Conservation (phyloP, 1,140 invertebrate genomes). For the Bathynomus jamesi region DNA sequence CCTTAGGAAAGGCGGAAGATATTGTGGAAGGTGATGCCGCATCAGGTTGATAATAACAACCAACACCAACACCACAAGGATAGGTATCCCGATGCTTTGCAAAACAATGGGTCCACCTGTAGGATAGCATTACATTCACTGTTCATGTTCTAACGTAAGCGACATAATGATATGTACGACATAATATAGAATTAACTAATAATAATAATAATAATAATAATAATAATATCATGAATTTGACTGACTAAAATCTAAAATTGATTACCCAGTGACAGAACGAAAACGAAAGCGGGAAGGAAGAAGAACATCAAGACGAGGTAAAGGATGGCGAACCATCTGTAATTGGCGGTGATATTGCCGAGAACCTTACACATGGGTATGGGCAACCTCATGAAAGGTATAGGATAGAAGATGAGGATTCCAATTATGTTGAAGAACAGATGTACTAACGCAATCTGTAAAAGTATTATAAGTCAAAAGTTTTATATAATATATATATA, state of each 20-base stretch:
- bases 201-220: neutral
- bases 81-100: conserved; percentile 9
- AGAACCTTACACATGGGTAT: conserved; percentile 50
- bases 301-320: conserved; percentile 51
- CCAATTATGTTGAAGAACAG: conserved; percentile 56
- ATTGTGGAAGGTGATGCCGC: conserved; percentile 43
- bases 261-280: conserved; percentile 41
- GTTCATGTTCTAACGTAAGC: neutral
- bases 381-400: conserved; percentile 52
- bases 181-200: neutral
- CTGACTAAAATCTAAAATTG: neutral
- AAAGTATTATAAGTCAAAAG: too few relatives aligned
- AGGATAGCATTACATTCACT: neutral
- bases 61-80: conserved; percentile 39
- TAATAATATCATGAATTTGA: neutral
- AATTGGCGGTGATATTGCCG: conserved; percentile 48
- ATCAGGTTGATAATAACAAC: conserved; percentile 38
- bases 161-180: neutral
- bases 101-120: conserved; percentile 32
- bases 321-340: conserved; percentile 50
- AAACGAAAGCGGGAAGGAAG: conserved; percentile 45
- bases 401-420: conserved; percentile 54
- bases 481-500: neutral
- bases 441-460: conserved; percentile 56
- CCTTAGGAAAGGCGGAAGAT: conserved; percentile 43